Conservation (phyloP, 2,888 invertebrate genomes). For the Noctuana brunneofusca region DNA sequence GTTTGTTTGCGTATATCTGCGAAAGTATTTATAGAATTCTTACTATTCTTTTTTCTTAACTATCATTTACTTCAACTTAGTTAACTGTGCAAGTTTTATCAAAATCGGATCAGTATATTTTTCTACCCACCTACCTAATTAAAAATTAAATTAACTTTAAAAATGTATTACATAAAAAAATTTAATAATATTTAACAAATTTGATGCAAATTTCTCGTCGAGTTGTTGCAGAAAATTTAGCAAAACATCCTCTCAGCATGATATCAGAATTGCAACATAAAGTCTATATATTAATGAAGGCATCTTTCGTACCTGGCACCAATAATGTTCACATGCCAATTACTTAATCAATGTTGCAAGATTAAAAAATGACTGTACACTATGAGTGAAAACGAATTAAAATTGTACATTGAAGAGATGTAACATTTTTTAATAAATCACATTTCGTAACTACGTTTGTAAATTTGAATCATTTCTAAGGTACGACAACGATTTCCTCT, state of each 20-base stretch:
- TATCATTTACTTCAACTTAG: too few relatives aligned
- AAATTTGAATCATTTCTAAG: not conserved
- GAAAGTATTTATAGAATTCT: too few relatives aligned
- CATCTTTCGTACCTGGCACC: not conserved
- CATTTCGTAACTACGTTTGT: conserved; percentile 14
- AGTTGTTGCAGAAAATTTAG: too few relatives aligned
- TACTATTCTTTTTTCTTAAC: too few relatives aligned
- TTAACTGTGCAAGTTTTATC: too few relatives aligned
- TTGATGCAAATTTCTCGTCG: too few relatives aligned
- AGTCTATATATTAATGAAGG: conserved; percentile 7
- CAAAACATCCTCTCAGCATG: not conserved
- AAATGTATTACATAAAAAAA: too few relatives aligned
- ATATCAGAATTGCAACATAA: not conserved
- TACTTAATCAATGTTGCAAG: conserved; percentile 18
- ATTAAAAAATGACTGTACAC: conserved; percentile 12
- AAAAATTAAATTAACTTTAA: too few relatives aligned
- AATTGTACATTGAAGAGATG: conserved; percentile 23
- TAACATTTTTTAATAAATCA: conserved; percentile 23
- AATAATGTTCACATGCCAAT: conserved; percentile 10
- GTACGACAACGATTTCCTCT: not conserved
- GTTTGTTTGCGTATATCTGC: too few relatives aligned
- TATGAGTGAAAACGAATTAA: conserved; percentile 12
- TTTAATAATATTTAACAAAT: too few relatives aligned
- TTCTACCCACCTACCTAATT: too few relatives aligned
- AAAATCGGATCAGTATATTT: too few relatives aligned